Evolutionary conservation across 2,113 vertebrate species (phyloP), one percentile per base, ranked within the genome.

Genomic region (Amblyornis subalaris): DNA sequence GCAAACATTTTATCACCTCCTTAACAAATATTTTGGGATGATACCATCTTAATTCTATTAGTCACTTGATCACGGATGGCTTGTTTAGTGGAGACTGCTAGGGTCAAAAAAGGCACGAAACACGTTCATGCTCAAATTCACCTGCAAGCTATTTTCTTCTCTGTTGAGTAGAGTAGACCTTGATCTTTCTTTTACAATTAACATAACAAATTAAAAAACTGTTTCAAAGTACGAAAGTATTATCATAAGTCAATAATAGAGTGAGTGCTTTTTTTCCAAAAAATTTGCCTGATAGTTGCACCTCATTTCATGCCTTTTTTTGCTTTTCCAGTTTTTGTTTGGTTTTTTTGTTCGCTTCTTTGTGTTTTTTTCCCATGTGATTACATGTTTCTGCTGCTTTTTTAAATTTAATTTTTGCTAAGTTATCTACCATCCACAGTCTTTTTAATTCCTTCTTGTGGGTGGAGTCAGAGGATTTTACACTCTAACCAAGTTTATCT

Each of bases 321-420:
- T 31, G 2, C 0, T 18, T 57, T 31, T n/a, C 15, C 53, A 7
- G 2, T 9, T 22, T 28, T 10, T 33, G 4, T 1, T 42, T 28
- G 14, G 7, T 29, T 47, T 28, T 35, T 2, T 9, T 47, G 6
- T 12, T 36, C 14, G 3, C 36, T 28, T 10, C 18, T 61, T 28
- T 38, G 15, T 13, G 33, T 26, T 61, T 42, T 31, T 42, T 16
- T 45, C 6, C 28, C 3, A 10, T 62, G 9, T 12, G 3, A 31
- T 73, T 67, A 45, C 3, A 10, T 19, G 2, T 55, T 85, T 16
- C 44, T 70, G 23, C 4, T 55, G 4, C 4, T 85, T 28, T 57
- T 47, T 65, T 25, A 31, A 35, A 51, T 65, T 79, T 60, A 24
- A 51, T 24, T 62, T 79, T 75, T 55, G 3, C 1, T 51, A 42